Evolutionary conservation across 2,888 invertebrate species (phyloP).

Genomic region (Ichneumon xanthorius): DNA sequence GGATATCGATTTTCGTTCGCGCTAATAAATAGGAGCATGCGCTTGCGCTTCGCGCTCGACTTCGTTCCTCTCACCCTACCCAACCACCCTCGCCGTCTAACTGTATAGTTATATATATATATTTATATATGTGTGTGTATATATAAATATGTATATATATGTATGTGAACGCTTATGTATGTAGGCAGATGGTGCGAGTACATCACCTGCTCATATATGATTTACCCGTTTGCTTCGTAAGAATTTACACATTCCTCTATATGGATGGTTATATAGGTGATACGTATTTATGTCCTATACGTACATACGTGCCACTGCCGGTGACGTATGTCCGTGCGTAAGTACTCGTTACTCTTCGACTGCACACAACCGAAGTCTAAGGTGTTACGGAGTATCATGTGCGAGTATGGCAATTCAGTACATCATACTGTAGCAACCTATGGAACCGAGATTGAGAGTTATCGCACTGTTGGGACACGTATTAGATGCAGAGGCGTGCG

Average conservation of each 20-base stretch:
- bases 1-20: slow-evolving; percentile 82
- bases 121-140: neutral
- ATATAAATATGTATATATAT: neutral
- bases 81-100: slow-evolving; percentile 33
- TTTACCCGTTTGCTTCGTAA: slow-evolving; percentile 54
- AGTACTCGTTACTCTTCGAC: slow-evolving; percentile 46
- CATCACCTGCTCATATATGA: slow-evolving; percentile 52
- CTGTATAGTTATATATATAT: slow-evolving; percentile 12
- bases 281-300: slow-evolving; percentile 14
- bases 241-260: slow-evolving; percentile 37
- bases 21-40: slow-evolving; percentile 82
- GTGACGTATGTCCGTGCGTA: slow-evolving; percentile 54
- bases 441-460: slow-evolving; percentile 53
- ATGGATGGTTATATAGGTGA: slow-evolving; percentile 10
- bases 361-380: neutral
- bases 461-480: slow-evolving; percentile 63
- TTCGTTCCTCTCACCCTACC: slow-evolving; percentile 50
- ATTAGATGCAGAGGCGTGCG: slow-evolving; percentile 55
- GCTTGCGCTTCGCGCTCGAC: slow-evolving; percentile 67
- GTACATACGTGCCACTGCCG: neutral
- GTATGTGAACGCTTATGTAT: neutral
- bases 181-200: slow-evolving; percentile 18
- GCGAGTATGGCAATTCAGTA: slow-evolving; percentile 35
- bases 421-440: slow-evolving; percentile 17
- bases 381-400: slow-evolving; percentile 24